phyloP scores from a whole-genome alignment of 2,113 vertebrate species.

The Lagopus leucura region DNA sequence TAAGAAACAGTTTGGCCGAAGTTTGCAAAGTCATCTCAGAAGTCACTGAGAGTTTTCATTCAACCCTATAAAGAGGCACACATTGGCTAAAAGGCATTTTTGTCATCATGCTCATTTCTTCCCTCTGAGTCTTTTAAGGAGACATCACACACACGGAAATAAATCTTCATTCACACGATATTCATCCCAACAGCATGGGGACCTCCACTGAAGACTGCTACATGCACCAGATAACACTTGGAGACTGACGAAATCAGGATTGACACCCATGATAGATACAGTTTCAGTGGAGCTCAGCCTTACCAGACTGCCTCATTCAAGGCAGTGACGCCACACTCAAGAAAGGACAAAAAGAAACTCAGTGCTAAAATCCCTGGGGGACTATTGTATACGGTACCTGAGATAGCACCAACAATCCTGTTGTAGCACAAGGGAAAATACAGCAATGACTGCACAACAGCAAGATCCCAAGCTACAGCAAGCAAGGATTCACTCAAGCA shows the following conservation, averaged over 20 bases:
- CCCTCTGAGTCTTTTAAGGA: neutral
- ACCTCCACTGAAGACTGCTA: neutral
- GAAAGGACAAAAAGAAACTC: neutral
- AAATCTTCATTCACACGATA: neutral
- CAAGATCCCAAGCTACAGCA: no score
- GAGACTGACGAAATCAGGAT: neutral
- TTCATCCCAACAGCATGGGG: fast-evolving
- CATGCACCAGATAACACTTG: neutral
- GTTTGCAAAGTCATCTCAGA: neutral
- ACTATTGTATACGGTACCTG: neutral
- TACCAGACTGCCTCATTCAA: neutral
- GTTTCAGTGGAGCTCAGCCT: neutral
- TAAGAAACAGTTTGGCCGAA: conserved; percentile 8
- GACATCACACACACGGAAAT: neutral
- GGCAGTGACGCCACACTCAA: neutral
- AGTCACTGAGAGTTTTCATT: conserved; percentile 1
- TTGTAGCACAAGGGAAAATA: no score
- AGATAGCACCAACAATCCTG: neutral
- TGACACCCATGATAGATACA: neutral
- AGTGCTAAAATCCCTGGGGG: neutral
- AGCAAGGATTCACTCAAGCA: no score
- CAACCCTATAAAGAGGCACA: no score
- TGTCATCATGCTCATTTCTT: neutral
- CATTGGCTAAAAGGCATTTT: neutral
- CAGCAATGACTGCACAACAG: no score